phyloP scores from a whole-genome alignment of 2,888 invertebrate species.

The Tortrix viridana region DNA sequence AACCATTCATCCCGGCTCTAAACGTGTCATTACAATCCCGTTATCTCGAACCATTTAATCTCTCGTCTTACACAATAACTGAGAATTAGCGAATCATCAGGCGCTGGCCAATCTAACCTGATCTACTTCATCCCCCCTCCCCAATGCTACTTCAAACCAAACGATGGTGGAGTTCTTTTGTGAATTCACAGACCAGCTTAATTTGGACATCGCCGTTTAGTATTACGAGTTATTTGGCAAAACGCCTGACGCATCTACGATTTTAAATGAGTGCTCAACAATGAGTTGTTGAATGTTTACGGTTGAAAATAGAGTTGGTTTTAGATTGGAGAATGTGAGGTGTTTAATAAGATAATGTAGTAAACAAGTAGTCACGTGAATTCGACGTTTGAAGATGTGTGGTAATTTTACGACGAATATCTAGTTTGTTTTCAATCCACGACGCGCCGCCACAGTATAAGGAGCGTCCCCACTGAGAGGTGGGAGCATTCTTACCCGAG shows the following conservation, averaged over 20 bases:
- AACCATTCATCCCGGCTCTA: too few relatives aligned
- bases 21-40: too few relatives aligned
- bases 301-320: not conserved
- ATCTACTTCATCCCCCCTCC: not conserved
- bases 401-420: not conserved
- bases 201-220: slow-evolving; percentile 5
- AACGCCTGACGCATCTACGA: slow-evolving; percentile 17
- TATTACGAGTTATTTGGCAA: slow-evolving; percentile 30
- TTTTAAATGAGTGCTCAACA: not conserved
- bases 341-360: slow-evolving; percentile 20
- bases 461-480: too few relatives aligned
- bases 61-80: slow-evolving; percentile 16
- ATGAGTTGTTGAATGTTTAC: not conserved
- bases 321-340: not conserved
- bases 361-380: slow-evolving; percentile 38
- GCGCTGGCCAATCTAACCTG: slow-evolving; percentile 1
- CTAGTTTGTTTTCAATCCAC: too few relatives aligned
- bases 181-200: slow-evolving; percentile 6
- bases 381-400: slow-evolving; percentile 21
- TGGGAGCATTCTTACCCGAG: too few relatives aligned
- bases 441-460: too few relatives aligned
- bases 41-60: slow-evolving; percentile 1
- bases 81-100: slow-evolving; percentile 17
- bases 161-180: not conserved
- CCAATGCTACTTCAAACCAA: not conserved